Base-by-base conservation (phyloP, 2,113 vertebrate species). In the Sus scrofa region DNA sequence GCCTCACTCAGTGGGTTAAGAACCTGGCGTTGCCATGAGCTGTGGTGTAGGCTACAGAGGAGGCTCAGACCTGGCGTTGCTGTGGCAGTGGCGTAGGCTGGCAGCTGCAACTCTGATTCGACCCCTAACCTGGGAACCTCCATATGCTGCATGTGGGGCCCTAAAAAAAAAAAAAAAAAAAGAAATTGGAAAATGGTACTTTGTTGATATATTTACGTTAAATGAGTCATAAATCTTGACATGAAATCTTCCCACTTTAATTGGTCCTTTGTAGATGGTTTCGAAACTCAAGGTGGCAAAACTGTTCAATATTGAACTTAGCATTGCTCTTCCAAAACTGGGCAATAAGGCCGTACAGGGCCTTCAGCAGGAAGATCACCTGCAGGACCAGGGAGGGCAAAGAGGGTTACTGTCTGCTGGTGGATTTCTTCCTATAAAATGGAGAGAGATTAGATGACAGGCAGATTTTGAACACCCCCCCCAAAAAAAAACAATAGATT, bases 121-220 rank as follows among this genome's bases (percentile, higher is more conserved):
- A 44, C 44, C 44, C 44, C 44, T 44, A 44, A 8, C 44, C 44
- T 44, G 44, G 44, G 44, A 44, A 44, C 44, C 44, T 44, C 44
- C 44, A 44, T 44, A 44, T 44, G 44, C 44, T 44, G 44, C 44
- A 44, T 44, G 44, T 44, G 44, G 8, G 44, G 44, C 44, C 44
- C 44, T 44, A 44, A 44, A 44, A 44, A n/a, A n/a, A n/a, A n/a
- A n/a, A n/a, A 44, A 44, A 8, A 44, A 44, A 44, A 93, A 97
- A 78, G 71, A 58, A 26, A 54, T 4, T 62, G n/a, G 89, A 84
- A 84, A 87, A 79, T 87, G 63, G 81, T 91, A 26, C 0, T 0
- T 52, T 92, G 73, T 78, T 70, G n/a, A 24, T 85, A 10, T 96
- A 62, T 95, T 98, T 97, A 60, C 30, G 34, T 95, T 94, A 92